phyloP scores from a whole-genome alignment of 2,888 invertebrate genomes.

The Eupithecia inturbata region DNA sequence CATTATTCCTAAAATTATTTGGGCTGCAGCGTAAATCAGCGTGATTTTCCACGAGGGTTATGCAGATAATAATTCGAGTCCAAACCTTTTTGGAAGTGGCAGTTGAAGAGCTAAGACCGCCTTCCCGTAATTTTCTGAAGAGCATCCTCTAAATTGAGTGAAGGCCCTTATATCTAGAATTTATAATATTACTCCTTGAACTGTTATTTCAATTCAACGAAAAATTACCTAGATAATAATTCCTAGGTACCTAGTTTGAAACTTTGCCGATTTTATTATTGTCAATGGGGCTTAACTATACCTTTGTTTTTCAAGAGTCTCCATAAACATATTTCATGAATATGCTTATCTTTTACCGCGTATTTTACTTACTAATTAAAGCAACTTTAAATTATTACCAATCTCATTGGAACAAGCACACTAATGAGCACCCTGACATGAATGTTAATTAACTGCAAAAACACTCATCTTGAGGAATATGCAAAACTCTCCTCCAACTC shows the following conservation, averaged over 20 bases:
- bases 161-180: slow-evolving; percentile 79
- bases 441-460: slow-evolving; percentile 73
- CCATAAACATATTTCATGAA: neutral
- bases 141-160: slow-evolving; percentile 72
- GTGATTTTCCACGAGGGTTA: slow-evolving; percentile 56
- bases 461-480: slow-evolving; percentile 55
- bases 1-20: neutral
- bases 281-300: neutral
- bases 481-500: slow-evolving; percentile 56
- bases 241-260: neutral
- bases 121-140: slow-evolving; percentile 81
- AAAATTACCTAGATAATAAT: slow-evolving; percentile 45
- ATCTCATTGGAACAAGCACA: slow-evolving; percentile 39
- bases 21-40: slow-evolving; percentile 30
- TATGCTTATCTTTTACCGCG: neutral
- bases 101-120: slow-evolving; percentile 74
- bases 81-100: slow-evolving; percentile 71
- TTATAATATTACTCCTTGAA: slow-evolving; percentile 81
- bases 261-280: neutral
- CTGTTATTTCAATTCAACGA: slow-evolving; percentile 62
- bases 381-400: slow-evolving; percentile 4
- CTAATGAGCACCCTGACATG: slow-evolving; percentile 55
- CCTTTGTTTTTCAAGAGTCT: neutral
- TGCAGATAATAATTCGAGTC: slow-evolving; percentile 75
- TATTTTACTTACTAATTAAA: neutral